Conservation (phyloP, 1,140 invertebrate species). For the Neoseiulus cucumeris region DNA sequence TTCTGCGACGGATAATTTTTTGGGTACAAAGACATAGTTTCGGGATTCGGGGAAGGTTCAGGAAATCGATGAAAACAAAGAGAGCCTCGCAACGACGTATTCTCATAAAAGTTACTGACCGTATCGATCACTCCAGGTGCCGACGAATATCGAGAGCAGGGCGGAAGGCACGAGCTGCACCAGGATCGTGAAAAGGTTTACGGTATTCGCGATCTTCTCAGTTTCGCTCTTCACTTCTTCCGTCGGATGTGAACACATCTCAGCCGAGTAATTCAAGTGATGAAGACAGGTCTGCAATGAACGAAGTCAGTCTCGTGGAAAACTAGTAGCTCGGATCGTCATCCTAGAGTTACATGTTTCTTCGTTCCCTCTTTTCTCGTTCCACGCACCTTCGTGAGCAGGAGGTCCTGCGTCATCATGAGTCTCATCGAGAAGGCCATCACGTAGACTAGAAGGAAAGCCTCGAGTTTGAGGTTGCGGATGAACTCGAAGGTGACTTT, state of each 20-base stretch:
- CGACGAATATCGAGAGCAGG: not conserved
- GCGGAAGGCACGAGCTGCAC: not conserved
- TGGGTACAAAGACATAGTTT: not conserved
- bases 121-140: slow-evolving; percentile 4
- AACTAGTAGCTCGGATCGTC: too few relatives aligned
- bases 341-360: too few relatives aligned
- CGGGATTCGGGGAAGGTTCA: too few relatives aligned
- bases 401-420: not conserved
- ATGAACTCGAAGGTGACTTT: not conserved
- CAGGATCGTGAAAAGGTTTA: not conserved
- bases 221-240: not conserved
- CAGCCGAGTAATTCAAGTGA: not conserved
- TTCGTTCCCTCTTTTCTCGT: too few relatives aligned
- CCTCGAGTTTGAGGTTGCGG: not conserved
- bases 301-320: too few relatives aligned
- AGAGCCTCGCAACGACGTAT: too few relatives aligned
- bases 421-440: slow-evolving; percentile 11
- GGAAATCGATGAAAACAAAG: too few relatives aligned
- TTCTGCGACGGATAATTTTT: not conserved
- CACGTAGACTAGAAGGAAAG: slow-evolving; percentile 7
- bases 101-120: not conserved
- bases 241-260: not conserved
- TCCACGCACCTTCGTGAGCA: not conserved
- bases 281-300: not conserved
- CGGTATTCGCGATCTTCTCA: not conserved